Percentiles rank a stretch among this genome's conserved stretches.
Evolutionary conservation across 2,113 vertebrate genomes (phyloP).

Genomic region (Zosterops japonicus): DNA sequence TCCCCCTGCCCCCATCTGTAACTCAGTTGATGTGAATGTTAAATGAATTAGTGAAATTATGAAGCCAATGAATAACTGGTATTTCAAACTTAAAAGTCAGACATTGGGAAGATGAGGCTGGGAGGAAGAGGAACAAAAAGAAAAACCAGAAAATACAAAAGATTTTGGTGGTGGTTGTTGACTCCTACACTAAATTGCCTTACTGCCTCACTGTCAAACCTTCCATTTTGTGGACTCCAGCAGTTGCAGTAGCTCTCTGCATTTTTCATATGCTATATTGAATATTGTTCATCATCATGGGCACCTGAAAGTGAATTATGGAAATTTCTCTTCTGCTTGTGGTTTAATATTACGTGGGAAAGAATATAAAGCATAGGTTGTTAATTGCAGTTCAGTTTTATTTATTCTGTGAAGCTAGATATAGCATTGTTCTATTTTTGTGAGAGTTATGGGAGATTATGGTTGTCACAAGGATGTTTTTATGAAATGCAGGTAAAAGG

Average conservation of each 20-base stretch:
- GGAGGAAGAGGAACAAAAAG: neutral
- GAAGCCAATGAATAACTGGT: neutral
- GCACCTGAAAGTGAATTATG: neutral
- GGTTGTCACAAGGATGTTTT: neutral
- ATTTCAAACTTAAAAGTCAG: neutral
- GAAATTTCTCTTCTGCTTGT: neutral
- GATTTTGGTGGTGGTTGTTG: neutral
- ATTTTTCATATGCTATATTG: neutral
- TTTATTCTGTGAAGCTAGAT: neutral
- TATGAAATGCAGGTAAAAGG: neutral
- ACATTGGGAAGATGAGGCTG: neutral
- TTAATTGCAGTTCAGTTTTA: neutral
- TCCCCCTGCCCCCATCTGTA: fast-evolving
- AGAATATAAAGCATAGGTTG: neutral
- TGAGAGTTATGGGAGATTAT: neutral
- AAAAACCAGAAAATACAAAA: neutral
- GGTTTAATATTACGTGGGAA: neutral
- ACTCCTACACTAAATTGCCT: neutral
- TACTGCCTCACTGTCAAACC: neutral
- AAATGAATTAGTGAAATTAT: neutral
- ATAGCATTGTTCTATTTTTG: neutral
- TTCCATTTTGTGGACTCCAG: neutral
- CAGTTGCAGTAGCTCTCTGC: neutral
- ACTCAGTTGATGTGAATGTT: neutral
- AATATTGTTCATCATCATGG: neutral